Conservation (phyloP, 2,113 vertebrate species). For the Melanotaenia duboulayi region DNA sequence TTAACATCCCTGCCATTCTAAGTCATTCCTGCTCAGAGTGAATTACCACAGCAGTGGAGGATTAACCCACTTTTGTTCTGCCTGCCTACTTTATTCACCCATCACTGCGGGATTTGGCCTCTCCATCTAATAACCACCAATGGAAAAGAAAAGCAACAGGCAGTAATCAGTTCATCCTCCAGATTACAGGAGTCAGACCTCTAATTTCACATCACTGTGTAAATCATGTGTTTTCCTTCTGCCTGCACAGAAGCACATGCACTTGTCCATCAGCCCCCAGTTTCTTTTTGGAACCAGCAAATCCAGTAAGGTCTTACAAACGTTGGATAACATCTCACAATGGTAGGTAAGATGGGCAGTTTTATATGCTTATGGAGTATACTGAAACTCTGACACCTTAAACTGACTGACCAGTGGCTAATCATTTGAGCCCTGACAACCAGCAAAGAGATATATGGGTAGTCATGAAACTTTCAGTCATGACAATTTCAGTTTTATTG, state of each 20-base stretch:
- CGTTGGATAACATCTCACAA: neutral
- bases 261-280: neutral
- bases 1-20: neutral
- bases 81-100: constrained; percentile 12
- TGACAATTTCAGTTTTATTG: constrained; percentile 26
- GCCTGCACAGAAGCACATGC: neutral
- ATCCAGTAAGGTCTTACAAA: neutral
- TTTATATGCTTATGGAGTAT: neutral
- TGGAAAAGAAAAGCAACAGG: constrained; percentile 18
- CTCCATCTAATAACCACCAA: constrained; percentile 17
- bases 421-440: constrained; percentile 45
- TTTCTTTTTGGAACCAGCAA: neutral
- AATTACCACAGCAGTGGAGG: constrained; percentile 23
- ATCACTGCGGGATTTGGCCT: constrained; percentile 16
- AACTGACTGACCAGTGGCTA: constrained; percentile 12
- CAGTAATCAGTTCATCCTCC: constrained; percentile 20
- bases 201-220: neutral
- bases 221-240: constrained; percentile 5
- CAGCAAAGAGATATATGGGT: neutral
- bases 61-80: constrained; percentile 59
- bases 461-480: constrained; percentile 21
- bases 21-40: neutral
- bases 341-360: neutral
- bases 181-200: constrained; percentile 11
- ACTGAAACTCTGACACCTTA: constrained; percentile 13